Evolutionary conservation across 2,888 invertebrate genomes (phyloP), one percentile per base, ranked within the genome.

Genomic region (Xestia c-nigrum): DNA sequence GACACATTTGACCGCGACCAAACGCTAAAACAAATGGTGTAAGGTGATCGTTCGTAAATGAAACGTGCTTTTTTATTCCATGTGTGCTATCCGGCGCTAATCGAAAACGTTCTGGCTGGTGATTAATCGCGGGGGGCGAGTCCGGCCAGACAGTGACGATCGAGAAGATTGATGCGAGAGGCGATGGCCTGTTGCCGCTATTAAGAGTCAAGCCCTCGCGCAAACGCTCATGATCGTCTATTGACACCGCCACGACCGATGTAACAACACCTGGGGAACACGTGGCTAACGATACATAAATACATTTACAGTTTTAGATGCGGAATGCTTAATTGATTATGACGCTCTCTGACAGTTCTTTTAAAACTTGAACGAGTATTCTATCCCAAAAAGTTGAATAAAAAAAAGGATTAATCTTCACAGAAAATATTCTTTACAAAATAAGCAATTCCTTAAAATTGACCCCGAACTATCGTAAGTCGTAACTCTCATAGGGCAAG

Each of bases 61-160:
- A 92, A 92, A 90, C 91, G 89, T 91, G 92, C 77, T 91, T 92
- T 92, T 93, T 92, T 91, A 87, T 83, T 83, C 85, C 70, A 70
- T 82, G 87, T 85, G 83, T 85, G 81, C 88, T 92, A 93, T 91
- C 91, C 93, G 94, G 93, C 93, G 95, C 94, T 95, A 95, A 96
- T 96, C 95, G 95, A 96, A 95, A 94, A 94, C 94, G 93, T 92
- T 94, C 92, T 91, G 90, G 89, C 83, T 82, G 78, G 92, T 96
- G 96, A 96, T 96, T 95, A 95, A 96, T 95, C 93, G 95, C 92
- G 93, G 92, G 93, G 94, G 93, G 93, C 93, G 94, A 90, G 92
- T 81, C 92, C 86, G 89, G 89, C 90, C 90, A 92, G 95, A 94
- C 95, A 94, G 93, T 94, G 95, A 95, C 94, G 94, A 93, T 91